phyloP scores from a whole-genome alignment of 2,797 vertebrate genomes.

The Leucoraja ocellata region DNA sequence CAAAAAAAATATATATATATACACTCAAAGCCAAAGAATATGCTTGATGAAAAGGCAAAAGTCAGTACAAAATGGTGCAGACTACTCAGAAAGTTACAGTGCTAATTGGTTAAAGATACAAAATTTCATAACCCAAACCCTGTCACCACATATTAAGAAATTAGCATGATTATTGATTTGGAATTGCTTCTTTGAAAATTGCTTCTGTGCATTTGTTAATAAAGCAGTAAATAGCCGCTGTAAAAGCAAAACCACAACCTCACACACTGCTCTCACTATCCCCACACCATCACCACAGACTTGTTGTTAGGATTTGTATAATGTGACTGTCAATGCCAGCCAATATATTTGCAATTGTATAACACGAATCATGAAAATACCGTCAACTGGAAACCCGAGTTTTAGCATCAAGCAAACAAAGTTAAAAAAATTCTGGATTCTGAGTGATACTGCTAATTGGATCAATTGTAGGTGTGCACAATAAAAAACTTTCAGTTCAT shows the following conservation, averaged over 20 bases:
- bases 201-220: neutral
- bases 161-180: neutral
- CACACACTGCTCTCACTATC: neutral
- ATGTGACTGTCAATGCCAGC: neutral
- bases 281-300: no score
- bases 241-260: neutral
- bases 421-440: neutral
- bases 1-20: neutral
- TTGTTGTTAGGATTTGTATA: neutral
- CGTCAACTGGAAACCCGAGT: neutral
- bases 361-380: neutral
- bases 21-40: neutral
- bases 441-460: neutral
- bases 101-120: neutral
- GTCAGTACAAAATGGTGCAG: neutral
- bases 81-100: neutral
- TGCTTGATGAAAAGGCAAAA: neutral
- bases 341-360: neutral
- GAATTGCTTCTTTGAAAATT: neutral
- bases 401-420: neutral
- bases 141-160: neutral
- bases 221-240: neutral
- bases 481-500: neutral
- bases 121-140: neutral
- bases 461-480: neutral